These are phyloP conservation scores for Lepetodrilus schrolli DNA, from an alignment of 2,888 invertebrate species.

Conservation along the genomic window DNA sequence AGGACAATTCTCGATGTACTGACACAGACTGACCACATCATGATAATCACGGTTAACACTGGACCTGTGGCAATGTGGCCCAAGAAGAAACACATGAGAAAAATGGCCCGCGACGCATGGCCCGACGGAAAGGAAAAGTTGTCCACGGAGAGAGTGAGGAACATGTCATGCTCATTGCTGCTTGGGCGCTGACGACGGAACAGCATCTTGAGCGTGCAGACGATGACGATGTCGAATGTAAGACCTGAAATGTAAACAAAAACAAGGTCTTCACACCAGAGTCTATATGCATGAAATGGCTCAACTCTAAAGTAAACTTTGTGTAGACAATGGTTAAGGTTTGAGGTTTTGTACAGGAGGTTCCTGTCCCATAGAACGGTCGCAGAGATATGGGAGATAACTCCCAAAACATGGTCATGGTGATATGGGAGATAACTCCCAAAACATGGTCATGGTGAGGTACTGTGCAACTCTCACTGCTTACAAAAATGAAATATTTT, in stretches of 20 bases:
- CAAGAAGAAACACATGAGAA: constrained; percentile 84
- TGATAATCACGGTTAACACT: constrained; percentile 76
- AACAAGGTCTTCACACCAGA: background rate
- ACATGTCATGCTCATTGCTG: constrained; percentile 81
- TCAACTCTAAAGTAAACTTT: background rate
- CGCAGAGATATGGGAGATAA: too few species aligned
- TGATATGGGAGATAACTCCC: background rate
- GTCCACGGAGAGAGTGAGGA: constrained; percentile 82
- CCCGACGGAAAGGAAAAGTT: constrained; percentile 96
- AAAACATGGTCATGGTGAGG: too few species aligned
- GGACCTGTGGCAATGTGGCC: constrained; percentile 32
- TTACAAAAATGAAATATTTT: too few species aligned
- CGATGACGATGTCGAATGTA: constrained; percentile 85
- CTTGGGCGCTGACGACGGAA: constrained; percentile 86
- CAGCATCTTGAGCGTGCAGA: constrained; percentile 86
- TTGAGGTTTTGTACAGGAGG: background rate
- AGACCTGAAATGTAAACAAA: constrained; percentile 80
- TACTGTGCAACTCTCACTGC: too few species aligned
- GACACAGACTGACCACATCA: constrained; percentile 85
- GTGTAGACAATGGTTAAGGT: background rate
- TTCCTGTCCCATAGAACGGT: too few species aligned
- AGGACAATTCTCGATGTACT: constrained; percentile 87
- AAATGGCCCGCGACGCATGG: constrained; percentile 89
- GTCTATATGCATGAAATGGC: background rate
- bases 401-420: background rate